These are phyloP conservation scores for Malthinus seriepunctatus DNA, from an alignment of 2,888 invertebrate genomes.

Conservation along the genomic window DNA sequence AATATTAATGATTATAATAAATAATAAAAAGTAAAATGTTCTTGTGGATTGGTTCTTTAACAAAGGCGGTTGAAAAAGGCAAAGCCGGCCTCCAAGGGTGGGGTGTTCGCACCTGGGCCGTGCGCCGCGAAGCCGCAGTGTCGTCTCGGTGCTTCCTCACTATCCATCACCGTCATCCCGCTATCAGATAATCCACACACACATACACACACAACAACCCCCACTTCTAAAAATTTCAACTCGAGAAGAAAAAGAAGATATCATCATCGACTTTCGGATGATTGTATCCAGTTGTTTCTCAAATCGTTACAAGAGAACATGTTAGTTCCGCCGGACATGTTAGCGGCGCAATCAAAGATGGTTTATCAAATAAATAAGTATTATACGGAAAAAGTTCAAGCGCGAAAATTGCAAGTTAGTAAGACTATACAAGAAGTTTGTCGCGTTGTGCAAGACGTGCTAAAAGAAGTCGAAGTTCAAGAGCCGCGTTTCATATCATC, in stretches of 20 bases:
- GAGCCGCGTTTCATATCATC: constrained; percentile 94
- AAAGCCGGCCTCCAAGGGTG: constrained; percentile 42
- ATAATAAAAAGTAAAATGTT: constrained; percentile 29
- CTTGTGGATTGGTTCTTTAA: constrained; percentile 35
- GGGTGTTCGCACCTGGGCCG: constrained; percentile 44
- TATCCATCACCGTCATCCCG: constrained; percentile 45
- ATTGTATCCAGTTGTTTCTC: constrained; percentile 37
- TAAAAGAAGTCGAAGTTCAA: constrained; percentile 94
- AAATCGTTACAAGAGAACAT: constrained; percentile 58
- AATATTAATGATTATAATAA: constrained; percentile 17
- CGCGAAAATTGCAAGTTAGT: constrained; percentile 81
- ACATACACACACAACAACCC: constrained; percentile 30
- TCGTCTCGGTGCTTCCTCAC: constrained; percentile 42
- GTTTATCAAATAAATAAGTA: constrained; percentile 95
- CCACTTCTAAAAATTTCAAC: constrained; percentile 27
- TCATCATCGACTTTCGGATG: constrained; percentile 36
- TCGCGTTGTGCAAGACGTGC: constrained; percentile 89
- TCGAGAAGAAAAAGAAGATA: constrained; percentile 33
- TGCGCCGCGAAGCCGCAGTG: constrained; percentile 40
- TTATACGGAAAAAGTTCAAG: constrained; percentile 88
- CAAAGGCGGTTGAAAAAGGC: constrained; percentile 40
- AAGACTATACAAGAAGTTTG: constrained; percentile 90
- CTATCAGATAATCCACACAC: constrained; percentile 35
- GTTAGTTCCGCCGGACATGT: constrained; percentile 91
- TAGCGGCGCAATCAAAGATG: constrained; percentile 92